phyloP scores from a whole-genome alignment of 2,888 invertebrate species.

The Phalangium opilio region DNA sequence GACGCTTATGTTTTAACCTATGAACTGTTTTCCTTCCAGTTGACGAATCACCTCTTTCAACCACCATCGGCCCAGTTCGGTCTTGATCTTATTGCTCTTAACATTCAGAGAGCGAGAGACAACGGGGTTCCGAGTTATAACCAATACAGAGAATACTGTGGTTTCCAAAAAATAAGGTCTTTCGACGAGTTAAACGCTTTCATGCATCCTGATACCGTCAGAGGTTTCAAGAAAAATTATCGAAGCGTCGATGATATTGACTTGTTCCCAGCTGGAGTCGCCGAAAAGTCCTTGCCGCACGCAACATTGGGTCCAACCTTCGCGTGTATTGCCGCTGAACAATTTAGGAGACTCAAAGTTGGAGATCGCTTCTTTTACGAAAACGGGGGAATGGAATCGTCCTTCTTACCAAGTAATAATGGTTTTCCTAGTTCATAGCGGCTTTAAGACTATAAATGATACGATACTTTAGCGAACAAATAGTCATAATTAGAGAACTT shows the following conservation, averaged over 20 bases:
- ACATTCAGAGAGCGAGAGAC: constrained; percentile 26
- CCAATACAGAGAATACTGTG: constrained; percentile 25
- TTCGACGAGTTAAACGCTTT: constrained; percentile 56
- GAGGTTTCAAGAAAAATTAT: constrained; percentile 13
- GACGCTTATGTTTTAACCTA: too few relatives aligned
- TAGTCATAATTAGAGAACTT: too few relatives aligned
- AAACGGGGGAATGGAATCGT: constrained; percentile 19
- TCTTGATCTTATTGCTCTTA: constrained; percentile 25
- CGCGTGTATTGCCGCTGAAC: constrained; percentile 22
- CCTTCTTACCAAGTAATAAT: constrained; percentile 18
- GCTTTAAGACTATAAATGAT: too few relatives aligned
- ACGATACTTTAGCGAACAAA: too few relatives aligned
- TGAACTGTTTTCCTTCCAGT: constrained; percentile 5
- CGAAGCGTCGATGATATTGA: constrained; percentile 30
- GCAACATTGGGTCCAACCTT: constrained; percentile 21
- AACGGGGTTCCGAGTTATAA: constrained; percentile 26
- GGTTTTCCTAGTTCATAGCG: too few relatives aligned
- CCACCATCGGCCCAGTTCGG: constrained; percentile 19
- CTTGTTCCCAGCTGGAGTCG: constrained; percentile 20
- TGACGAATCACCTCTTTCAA: constrained; percentile 22
- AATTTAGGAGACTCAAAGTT: constrained; percentile 18
- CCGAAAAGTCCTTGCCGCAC: constrained; percentile 18
- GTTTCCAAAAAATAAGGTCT: constrained; percentile 36
- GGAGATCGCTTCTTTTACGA: constrained; percentile 22
- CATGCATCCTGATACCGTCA: constrained; percentile 36